Evolutionary conservation across 2,888 invertebrate species (phyloP).

Genomic region (Thereva unica): DNA sequence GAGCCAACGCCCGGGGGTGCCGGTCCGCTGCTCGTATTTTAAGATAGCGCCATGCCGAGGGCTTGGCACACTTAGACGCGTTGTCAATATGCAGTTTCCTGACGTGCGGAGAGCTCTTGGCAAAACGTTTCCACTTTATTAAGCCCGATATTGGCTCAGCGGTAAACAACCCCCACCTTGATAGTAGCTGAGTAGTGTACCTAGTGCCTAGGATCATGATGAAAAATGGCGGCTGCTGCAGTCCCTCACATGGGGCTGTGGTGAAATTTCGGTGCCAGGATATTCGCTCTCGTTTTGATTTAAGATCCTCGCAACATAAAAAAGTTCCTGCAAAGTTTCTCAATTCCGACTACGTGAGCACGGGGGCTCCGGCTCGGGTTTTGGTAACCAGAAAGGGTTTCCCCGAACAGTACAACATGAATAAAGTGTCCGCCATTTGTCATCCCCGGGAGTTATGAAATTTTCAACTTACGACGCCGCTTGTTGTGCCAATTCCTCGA

Average conservation of each 20-base stretch:
- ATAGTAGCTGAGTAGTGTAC: too few species aligned
- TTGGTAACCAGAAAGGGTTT: too few species aligned
- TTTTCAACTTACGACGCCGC: slow-evolving; percentile 9
- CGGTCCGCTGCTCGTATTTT: neutral
- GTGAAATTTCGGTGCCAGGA: neutral
- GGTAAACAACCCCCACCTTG: slow-evolving; percentile 30
- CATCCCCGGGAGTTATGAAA: slow-evolving; percentile 14
- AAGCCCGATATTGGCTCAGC: slow-evolving; percentile 32
- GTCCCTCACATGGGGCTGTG: neutral
- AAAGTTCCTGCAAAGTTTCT: too few species aligned
- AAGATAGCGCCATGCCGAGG: neutral
- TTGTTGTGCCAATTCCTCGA: slow-evolving; percentile 20
- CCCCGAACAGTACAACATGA: neutral
- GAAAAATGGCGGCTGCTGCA: neutral
- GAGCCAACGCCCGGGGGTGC: slow-evolving; percentile 28
- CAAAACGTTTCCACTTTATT: slow-evolving; percentile 40
- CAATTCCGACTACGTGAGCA: too few species aligned
- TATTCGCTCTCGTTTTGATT: too few species aligned
- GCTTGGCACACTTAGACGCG: neutral
- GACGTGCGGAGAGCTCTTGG: slow-evolving; percentile 15
- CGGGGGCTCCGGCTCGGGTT: too few species aligned
- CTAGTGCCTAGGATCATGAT: too few species aligned
- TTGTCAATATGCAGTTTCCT: neutral
- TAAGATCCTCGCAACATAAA: too few species aligned
- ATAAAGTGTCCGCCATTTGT: slow-evolving; percentile 10